Percentiles rank a stretch among this genome's conserved stretches.
Evolutionary conservation across 2,888 invertebrate species (phyloP).

Genomic region (Folsomia manolachei): DNA sequence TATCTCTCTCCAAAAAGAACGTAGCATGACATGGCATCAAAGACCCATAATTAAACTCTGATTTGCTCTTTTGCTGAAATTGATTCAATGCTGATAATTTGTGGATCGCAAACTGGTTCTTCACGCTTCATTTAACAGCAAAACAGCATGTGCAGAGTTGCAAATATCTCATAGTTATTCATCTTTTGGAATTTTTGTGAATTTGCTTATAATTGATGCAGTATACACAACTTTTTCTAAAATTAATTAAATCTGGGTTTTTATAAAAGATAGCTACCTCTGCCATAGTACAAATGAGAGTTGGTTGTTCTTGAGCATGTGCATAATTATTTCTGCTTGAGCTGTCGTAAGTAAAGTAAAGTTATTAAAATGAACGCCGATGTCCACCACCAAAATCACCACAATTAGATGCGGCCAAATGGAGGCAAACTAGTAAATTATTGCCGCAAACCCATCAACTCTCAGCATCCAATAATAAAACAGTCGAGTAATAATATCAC

Average conservation of each 20-base stretch:
- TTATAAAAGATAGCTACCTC: too few species aligned
- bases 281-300: too few species aligned
- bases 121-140: not conserved
- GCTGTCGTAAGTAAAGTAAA: too few species aligned
- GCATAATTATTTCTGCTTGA: too few species aligned
- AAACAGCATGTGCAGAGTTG: not conserved
- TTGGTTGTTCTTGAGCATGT: too few species aligned
- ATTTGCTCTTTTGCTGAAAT: not conserved
- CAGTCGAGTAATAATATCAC: not conserved
- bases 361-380: too few species aligned
- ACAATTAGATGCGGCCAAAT: too few species aligned
- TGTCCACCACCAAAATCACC: too few species aligned
- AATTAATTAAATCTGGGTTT: not conserved
- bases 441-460: not conserved
- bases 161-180: not conserved
- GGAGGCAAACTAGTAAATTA: not conserved
- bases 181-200: not conserved
- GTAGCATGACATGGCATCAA: not conserved
- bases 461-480: not conserved
- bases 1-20: not conserved
- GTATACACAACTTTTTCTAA: not conserved
- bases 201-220: not conserved
- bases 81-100: too few species aligned
- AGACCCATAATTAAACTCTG: not conserved
- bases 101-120: not conserved